These are phyloP conservation scores for Nycticryphes semicollaris DNA, from an alignment of 2,113 vertebrate genomes.

Conservation along the genomic window DNA sequence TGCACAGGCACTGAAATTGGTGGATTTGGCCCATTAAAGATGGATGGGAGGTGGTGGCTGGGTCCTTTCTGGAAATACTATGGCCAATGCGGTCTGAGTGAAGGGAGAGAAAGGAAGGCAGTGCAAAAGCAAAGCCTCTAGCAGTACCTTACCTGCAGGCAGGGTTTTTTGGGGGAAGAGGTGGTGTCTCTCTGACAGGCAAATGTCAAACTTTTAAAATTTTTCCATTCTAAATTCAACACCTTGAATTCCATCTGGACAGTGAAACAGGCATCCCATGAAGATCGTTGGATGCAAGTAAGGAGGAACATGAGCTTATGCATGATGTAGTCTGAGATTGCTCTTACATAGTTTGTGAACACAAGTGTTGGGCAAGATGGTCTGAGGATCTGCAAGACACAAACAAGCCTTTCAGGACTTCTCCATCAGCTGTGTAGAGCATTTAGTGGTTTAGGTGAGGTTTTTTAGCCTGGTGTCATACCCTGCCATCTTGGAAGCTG, in stretches of 20 bases:
- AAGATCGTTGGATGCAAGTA: background rate
- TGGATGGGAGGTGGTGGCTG: background rate
- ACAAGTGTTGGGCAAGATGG: background rate
- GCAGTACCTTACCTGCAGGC: background rate
- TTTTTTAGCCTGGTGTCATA: background rate
- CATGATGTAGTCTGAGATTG: background rate
- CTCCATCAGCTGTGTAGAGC: background rate
- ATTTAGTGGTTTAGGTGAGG: constrained; percentile 15
- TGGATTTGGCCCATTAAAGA: background rate
- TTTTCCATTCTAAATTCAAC: background rate
- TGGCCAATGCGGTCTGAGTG: background rate
- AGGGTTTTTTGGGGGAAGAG: background rate
- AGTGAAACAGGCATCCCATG: background rate
- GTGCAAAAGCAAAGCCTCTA: background rate
- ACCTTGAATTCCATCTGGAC: background rate
- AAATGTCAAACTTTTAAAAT: background rate
- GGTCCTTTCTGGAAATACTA: background rate
- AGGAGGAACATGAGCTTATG: background rate
- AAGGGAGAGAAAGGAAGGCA: background rate
- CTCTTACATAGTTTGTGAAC: background rate
- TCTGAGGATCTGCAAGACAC: background rate
- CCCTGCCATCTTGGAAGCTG: background rate
- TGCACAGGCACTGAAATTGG: background rate
- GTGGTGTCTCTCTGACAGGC: background rate
- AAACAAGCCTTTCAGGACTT: constrained; percentile 10